A percentile compares a stretch with the other conserved stretches of the same genome.
Evolutionary conservation across 2,888 invertebrate species (phyloP).

Genomic region (Aphodius granarius): DNA sequence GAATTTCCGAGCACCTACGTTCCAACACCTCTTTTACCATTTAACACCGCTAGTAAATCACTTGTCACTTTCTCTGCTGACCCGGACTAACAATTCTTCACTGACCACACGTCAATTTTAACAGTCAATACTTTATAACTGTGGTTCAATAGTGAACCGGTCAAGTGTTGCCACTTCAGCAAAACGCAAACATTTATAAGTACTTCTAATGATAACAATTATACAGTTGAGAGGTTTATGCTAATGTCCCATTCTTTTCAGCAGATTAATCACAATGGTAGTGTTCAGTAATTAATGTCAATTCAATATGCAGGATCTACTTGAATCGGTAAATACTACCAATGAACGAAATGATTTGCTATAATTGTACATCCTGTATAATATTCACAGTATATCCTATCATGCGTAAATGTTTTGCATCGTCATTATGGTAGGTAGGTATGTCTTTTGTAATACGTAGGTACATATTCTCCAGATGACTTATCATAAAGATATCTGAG

Average conservation of each 20-base stretch:
- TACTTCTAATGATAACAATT: neutral
- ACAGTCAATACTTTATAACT: neutral
- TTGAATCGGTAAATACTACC: no score
- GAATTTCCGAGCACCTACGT: neutral
- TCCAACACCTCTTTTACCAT: neutral
- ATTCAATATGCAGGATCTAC: neutral
- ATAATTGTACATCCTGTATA: no score
- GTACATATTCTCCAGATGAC: no score
- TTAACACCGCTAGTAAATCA: neutral
- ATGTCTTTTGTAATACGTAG: neutral
- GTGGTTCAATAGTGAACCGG: neutral
- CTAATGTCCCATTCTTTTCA: neutral
- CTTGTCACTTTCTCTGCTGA: neutral
- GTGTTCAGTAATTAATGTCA: neutral
- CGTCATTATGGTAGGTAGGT: neutral
- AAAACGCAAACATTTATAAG: neutral
- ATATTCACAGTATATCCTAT: neutral
- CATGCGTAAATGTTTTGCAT: neutral
- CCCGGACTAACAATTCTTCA: neutral
- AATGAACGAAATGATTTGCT: no score
- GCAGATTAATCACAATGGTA: neutral
- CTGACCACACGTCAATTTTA: neutral
- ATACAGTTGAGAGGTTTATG: neutral
- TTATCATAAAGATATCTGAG: neutral
- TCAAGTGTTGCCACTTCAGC: neutral